Evolutionary conservation across 2,888 invertebrate genomes (phyloP), one percentile per base, ranked within the genome.

Genomic region (Ichneumoninae sp.): DNA sequence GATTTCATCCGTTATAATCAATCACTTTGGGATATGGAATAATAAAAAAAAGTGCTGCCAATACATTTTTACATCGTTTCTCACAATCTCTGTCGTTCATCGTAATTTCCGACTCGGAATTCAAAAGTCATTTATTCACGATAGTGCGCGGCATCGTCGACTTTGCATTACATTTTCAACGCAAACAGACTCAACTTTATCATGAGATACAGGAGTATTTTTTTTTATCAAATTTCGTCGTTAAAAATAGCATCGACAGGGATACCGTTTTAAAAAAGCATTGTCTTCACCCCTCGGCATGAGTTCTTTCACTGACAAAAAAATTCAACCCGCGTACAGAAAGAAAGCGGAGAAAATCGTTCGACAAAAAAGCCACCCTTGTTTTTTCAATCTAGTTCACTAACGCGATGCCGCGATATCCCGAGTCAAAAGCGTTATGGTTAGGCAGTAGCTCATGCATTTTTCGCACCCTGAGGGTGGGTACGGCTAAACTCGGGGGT

Each of bases 321-420:
- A 54, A 69, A 47, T 63, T 73, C 47, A 69, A 63, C 50, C 33
- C 81, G 52, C 60, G 76, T 73, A 68, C 16, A 44, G 57, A 75
- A 10, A 40, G 19, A 73, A 73, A 66, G 60, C 44, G 65, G 26
- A n/a, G 68, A 65, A 52, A 44, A 74, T 36, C 44, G 26, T 54
- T 71, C 16, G 52, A 19, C 36, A 81, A 63, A 54, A 69, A 75
- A 36, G 40, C 13, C 60, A 71, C 82, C 84, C 90, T 83, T 89
- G 83, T 83, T 86, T 86, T 86, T 73, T 44, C 68, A 80, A 74
- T 86, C 76, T 76, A 78, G 54, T 69, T 74, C 65, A 69, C 63
- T 47, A 22, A 40, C 73, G 66, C 79, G 66, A 66, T 52, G 44
- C 52, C 44, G 70, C 66, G 60, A 57, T 73, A 71, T 33, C 80